phyloP scores from a whole-genome alignment of 2,797 vertebrate genomes.

The Gouania willdenowi region DNA sequence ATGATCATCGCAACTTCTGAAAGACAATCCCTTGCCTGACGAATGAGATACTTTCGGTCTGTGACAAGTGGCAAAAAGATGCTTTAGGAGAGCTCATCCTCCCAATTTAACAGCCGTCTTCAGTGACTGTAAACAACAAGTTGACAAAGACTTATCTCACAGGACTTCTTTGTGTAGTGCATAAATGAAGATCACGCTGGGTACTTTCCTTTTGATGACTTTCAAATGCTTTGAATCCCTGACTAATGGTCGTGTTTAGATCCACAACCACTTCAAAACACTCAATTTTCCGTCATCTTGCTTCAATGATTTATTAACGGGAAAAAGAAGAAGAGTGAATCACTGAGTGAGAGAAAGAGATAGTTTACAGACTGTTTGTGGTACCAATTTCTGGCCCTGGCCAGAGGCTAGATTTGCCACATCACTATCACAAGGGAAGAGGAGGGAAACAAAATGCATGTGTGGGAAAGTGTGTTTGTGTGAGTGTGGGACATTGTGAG shows the following conservation, averaged over 20 bases:
- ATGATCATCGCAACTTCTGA: no score
- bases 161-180: slow-evolving; percentile 21
- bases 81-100: slow-evolving; percentile 15
- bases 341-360: slow-evolving; percentile 14
- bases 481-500: slow-evolving; percentile 28
- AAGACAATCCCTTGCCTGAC: no score
- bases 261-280: slow-evolving; percentile 36
- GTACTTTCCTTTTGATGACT: slow-evolving; percentile 53
- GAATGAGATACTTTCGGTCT: no score
- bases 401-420: slow-evolving; percentile 25
- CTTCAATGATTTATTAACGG: no score
- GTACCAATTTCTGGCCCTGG: slow-evolving; percentile 26
- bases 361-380: slow-evolving; percentile 29
- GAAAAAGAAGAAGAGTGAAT: slow-evolving; percentile 11
- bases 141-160: slow-evolving; percentile 25
- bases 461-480: slow-evolving; percentile 24
- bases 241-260: slow-evolving; percentile 37
- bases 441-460: slow-evolving; percentile 16
- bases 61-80: slow-evolving; percentile 12
- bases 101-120: slow-evolving; percentile 26
- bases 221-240: slow-evolving; percentile 62
- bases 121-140: slow-evolving; percentile 37
- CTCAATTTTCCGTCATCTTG: neutral
- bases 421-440: slow-evolving; percentile 37
- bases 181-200: slow-evolving; percentile 64